Conservation (phyloP, 1,140 invertebrate genomes). For the Latrodectus geometricus region DNA sequence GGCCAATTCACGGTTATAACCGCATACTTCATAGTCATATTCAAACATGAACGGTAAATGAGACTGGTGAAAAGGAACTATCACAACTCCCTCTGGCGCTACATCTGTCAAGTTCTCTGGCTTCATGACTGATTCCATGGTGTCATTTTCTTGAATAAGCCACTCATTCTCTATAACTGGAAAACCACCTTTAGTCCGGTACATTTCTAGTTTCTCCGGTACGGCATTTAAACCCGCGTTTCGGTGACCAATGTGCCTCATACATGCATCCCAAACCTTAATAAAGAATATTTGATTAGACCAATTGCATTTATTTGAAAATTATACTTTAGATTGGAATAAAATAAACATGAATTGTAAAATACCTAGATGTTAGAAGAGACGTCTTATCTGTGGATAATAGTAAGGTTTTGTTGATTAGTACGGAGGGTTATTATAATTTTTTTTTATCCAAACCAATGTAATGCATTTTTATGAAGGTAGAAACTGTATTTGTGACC, state of each 20-base stretch:
- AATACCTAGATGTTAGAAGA: no score
- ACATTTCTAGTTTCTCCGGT: slow-evolving; percentile 59
- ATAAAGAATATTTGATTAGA: not conserved
- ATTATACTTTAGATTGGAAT: not conserved
- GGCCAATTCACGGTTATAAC: slow-evolving; percentile 44
- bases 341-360: no score
- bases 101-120: not conserved
- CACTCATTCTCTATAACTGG: slow-evolving; percentile 35
- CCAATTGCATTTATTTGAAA: not conserved
- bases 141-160: not conserved
- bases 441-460: no score
- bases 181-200: slow-evolving; percentile 63
- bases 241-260: not conserved
- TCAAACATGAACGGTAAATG: slow-evolving; percentile 28
- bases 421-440: no score
- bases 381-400: no score
- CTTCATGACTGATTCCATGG: not conserved
- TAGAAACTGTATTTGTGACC: no score
- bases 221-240: slow-evolving; percentile 64
- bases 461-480: no score
- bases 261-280: not conserved
- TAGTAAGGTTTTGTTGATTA: no score
- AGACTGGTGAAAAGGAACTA: slow-evolving; percentile 8
- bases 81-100: not conserved
- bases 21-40: slow-evolving; percentile 56